Percentiles rank a stretch among this genome's conserved stretches.
Conservation (phyloP, 2,113 vertebrate genomes). For the Xiphophorus maculatus region DNA sequence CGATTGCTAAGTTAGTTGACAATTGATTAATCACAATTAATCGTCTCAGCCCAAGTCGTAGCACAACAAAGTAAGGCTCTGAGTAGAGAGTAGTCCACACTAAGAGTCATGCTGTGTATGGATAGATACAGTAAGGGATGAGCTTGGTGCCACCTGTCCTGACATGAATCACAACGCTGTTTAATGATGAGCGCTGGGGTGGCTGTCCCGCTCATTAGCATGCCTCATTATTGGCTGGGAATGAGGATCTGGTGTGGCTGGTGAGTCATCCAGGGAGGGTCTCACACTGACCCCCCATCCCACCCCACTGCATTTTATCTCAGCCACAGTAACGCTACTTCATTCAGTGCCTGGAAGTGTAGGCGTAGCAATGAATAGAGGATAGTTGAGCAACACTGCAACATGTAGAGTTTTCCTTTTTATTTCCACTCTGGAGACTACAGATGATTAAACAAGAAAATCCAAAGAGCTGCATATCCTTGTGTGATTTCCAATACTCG, state of each 20-base stretch:
- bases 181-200: slow-evolving; percentile 70
- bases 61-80: neutral
- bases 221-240: slow-evolving; percentile 81
- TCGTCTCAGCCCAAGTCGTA: neutral
- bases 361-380: slow-evolving; percentile 6
- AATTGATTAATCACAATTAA: no score
- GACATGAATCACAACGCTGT: slow-evolving; percentile 62
- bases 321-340: slow-evolving; percentile 26
- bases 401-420: slow-evolving; percentile 45
- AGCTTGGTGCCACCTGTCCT: neutral
- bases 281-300: slow-evolving; percentile 49
- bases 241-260: slow-evolving; percentile 80
- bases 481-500: slow-evolving; percentile 50
- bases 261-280: slow-evolving; percentile 77
- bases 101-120: neutral
- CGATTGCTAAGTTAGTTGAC: no score
- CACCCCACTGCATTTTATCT: neutral
- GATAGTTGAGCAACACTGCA: slow-evolving; percentile 34
- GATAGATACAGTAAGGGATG: neutral
- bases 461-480: slow-evolving; percentile 52
- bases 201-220: slow-evolving; percentile 80
- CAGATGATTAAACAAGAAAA: slow-evolving; percentile 62
- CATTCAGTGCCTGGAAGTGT: slow-evolving; percentile 36
- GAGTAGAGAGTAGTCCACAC: neutral
- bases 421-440: slow-evolving; percentile 61